phyloP scores from a whole-genome alignment of 2,113 vertebrate species.

The Drymodes brunneopygia region DNA sequence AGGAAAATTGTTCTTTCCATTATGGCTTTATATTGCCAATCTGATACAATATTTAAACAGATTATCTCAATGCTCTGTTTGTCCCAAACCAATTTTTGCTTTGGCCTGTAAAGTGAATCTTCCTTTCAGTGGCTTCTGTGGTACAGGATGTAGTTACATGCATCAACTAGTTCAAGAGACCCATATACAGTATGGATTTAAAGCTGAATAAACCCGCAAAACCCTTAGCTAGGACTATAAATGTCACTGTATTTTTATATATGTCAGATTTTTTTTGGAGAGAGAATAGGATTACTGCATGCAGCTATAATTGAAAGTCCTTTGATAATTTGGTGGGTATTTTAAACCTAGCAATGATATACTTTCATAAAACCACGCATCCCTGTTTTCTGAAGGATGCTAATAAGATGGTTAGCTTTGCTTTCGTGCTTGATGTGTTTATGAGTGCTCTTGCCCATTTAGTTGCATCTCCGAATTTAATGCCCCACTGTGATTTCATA shows the following conservation, averaged over 20 bases:
- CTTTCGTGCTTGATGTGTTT: conserved; percentile 48
- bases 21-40: conserved; percentile 39
- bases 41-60: conserved; percentile 51
- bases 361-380: conserved; percentile 56
- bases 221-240: conserved; percentile 48
- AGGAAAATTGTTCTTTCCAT: conserved; percentile 19
- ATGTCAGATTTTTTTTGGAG: conserved; percentile 3
- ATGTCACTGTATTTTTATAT: conserved; percentile 56
- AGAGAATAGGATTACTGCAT: conserved; percentile 30
- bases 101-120: conserved; percentile 50
- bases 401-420: conserved; percentile 55
- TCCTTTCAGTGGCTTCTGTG: conserved; percentile 40
- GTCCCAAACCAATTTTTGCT: conserved; percentile 50
- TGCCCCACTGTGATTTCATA: conserved; percentile 36
- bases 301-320: conserved; percentile 36
- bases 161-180: conserved; percentile 57
- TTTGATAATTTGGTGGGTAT: conserved; percentile 47
- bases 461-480: conserved; percentile 24
- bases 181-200: conserved; percentile 42
- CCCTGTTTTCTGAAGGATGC: conserved; percentile 42
- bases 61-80: conserved; percentile 47
- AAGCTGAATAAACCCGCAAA: conserved; percentile 59
- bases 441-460: conserved; percentile 42
- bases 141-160: conserved; percentile 54
- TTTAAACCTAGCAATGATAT: conserved; percentile 61